A percentile compares a stretch with the other conserved stretches of the same genome.
phyloP scores from a whole-genome alignment of 2,888 invertebrate genomes.

The Torymus tubicola region DNA sequence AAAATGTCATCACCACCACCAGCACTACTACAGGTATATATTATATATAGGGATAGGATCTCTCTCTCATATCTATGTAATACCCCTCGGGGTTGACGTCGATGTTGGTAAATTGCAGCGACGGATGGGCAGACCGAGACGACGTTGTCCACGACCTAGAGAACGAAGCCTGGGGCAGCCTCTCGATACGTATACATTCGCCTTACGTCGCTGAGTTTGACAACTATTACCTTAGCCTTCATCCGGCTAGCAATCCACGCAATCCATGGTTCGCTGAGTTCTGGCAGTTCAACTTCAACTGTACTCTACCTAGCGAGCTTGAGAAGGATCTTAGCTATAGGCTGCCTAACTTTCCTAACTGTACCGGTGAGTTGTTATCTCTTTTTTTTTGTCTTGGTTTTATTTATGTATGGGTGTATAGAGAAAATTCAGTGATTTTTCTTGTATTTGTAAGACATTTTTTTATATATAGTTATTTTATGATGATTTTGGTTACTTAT shows the following conservation, averaged over 20 bases:
- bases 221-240: slow-evolving; percentile 82
- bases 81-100: background rate
- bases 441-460: no score
- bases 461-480: no score
- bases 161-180: slow-evolving; percentile 82
- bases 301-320: slow-evolving; percentile 74
- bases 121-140: slow-evolving; percentile 86
- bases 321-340: slow-evolving; percentile 45
- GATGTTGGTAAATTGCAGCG: slow-evolving; percentile 76
- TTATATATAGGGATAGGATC: no score
- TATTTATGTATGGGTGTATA: background rate
- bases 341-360: slow-evolving; percentile 51
- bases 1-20: no score
- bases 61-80: no score
- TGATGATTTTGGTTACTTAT: no score
- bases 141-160: slow-evolving; percentile 85
- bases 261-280: slow-evolving; percentile 88
- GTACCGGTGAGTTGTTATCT: slow-evolving; percentile 45
- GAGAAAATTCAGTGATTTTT: no score
- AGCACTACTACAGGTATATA: no score
- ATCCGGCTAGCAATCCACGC: slow-evolving; percentile 81
- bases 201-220: slow-evolving; percentile 83
- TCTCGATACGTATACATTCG: slow-evolving; percentile 87
- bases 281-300: slow-evolving; percentile 86
- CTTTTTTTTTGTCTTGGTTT: background rate